These are phyloP conservation scores for Drosophila prolongata DNA, from an alignment of 2,888 invertebrate species.

Conservation along the genomic window DNA sequence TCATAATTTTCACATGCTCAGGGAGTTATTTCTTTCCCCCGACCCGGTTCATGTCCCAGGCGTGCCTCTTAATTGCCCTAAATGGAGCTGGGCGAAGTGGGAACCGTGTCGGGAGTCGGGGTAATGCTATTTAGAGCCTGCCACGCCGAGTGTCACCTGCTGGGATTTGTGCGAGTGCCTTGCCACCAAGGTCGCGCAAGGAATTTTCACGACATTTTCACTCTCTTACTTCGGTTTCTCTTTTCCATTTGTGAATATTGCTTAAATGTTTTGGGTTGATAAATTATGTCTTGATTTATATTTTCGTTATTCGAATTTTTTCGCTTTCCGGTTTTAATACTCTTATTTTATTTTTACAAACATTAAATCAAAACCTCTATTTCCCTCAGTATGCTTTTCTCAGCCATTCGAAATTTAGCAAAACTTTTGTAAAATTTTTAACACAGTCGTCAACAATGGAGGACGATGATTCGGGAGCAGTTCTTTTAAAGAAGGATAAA, in stretches of 20 bases:
- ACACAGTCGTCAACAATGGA: background rate
- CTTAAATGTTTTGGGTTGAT: background rate
- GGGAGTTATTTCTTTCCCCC: slow-evolving; percentile 18
- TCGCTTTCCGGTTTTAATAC: too few relatives aligned
- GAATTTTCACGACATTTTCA: slow-evolving; percentile 22
- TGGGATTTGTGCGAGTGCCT: slow-evolving; percentile 43
- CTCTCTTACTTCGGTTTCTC: slow-evolving; percentile 2
- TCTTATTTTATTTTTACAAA: too few relatives aligned
- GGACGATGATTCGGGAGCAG: background rate
- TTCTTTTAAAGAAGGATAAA: background rate
- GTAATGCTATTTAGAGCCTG: slow-evolving; percentile 40
- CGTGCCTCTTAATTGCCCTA: slow-evolving; percentile 64
- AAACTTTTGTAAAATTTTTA: background rate
- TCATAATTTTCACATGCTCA: slow-evolving; percentile 73
- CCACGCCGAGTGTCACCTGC: slow-evolving; percentile 49
- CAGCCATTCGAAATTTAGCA: background rate
- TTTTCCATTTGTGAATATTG: background rate
- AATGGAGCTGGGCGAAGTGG: slow-evolving; percentile 27
- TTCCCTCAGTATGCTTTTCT: background rate
- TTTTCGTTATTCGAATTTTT: too few relatives aligned
- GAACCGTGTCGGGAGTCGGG: slow-evolving; percentile 17
- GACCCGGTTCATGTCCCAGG: slow-evolving; percentile 21
- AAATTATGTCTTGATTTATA: too few relatives aligned
- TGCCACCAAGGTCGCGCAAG: slow-evolving; percentile 32
- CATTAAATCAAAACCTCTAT: too few relatives aligned